Base-by-base conservation (phyloP, 2,797 vertebrate species). In the Apogon talboti region DNA sequence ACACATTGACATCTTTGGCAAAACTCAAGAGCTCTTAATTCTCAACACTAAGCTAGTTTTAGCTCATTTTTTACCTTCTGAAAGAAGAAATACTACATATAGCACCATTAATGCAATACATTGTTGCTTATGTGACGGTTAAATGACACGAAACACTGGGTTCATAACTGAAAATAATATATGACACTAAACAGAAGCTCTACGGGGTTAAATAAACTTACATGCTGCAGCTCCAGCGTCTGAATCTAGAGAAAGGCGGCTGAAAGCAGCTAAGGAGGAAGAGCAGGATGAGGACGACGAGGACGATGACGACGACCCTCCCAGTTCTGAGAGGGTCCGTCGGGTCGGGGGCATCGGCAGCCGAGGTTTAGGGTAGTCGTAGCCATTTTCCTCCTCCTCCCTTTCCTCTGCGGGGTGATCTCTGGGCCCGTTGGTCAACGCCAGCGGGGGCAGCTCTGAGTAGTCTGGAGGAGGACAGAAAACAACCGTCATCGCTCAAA, bases 271-370 rank as follows among this genome's bases (percentile, higher is more conserved):
- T 0, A 91, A 88, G 18, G 86, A 80, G n/a, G 85, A 86, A 3
- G 81, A 84, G 43, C 78, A 69, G 0, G 87, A 88, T 1, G 91
- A 90, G 4, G 90, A 90, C 0, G 86, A 89, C 11, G 87, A 90
- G 3, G 87, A 96, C 38, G 95, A 91, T 21, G 95, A 93, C 0
- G 95, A 93, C 0, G 84, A 87, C 2, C 93, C 93, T 45, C 93
- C 95, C 78, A 96, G 91, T 57, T 99, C 97, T 0, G 96, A 98
- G 21, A 97, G 93, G 0, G 96, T 96, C 53, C 96, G 95, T 4
- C 96, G 95, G 3, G 95, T 91, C 0, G 69, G 74, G 12, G 93
- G 90, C 10, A 88, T 19, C 0, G 95, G 95, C 7, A 96, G 71
- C 0, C 93, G 91, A 0, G 96, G 89, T 49, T 94, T 97, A 51